phyloP scores from a whole-genome alignment of 2,888 invertebrate genomes.

The Gastracanthus pulcherrimus region DNA sequence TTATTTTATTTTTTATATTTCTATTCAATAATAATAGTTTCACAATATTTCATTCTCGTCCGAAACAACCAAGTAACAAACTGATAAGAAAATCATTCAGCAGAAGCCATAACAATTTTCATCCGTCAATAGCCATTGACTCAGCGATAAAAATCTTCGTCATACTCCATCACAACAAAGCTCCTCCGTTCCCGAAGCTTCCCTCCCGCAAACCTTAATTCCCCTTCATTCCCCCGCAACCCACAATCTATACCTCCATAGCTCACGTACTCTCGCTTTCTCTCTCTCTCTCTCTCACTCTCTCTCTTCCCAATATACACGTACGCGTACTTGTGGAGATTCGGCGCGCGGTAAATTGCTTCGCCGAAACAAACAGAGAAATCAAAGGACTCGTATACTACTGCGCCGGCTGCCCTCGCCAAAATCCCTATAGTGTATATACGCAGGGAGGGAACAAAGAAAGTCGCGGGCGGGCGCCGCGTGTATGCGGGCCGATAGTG shows the following conservation, averaged over 20 bases:
- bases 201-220: slow-evolving; percentile 8
- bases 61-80: not conserved
- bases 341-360: slow-evolving; percentile 46
- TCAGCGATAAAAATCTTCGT: slow-evolving; percentile 28
- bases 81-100: not conserved
- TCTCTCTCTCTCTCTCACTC: too few species aligned
- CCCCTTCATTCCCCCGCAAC: not conserved
- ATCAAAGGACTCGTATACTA: slow-evolving; percentile 46
- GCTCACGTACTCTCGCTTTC: not conserved
- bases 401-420: too few species aligned
- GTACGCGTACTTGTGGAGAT: slow-evolving; percentile 8
- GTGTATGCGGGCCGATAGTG: slow-evolving; percentile 19
- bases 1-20: not conserved
- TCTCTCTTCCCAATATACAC: not conserved
- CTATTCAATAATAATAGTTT: not conserved
- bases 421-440: too few species aligned
- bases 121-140: not conserved
- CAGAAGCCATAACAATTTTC: not conserved
- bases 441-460: slow-evolving; percentile 38
- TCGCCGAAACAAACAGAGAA: slow-evolving; percentile 47
- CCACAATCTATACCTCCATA: not conserved
- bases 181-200: not conserved
- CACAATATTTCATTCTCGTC: not conserved
- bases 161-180: not conserved
- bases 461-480: slow-evolving; percentile 1